Conservation (phyloP, 2,113 vertebrate genomes). For the Laticauda colubrina region DNA sequence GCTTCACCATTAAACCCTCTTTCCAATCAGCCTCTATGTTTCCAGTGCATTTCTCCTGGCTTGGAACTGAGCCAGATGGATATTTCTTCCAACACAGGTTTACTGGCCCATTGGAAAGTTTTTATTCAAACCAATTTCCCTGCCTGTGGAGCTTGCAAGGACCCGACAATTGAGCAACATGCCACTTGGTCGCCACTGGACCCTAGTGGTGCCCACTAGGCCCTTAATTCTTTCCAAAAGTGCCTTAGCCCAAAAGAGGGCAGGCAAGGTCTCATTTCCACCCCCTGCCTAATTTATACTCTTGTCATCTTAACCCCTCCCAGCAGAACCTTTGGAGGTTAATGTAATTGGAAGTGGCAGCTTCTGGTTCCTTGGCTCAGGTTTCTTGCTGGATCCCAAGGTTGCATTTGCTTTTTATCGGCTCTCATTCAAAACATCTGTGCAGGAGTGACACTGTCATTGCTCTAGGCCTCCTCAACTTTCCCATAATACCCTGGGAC, state of each 20-base stretch:
- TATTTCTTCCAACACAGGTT: too few species aligned
- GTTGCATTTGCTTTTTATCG: not conserved
- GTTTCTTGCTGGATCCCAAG: not conserved
- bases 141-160: conserved; percentile 73
- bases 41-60: too few species aligned
- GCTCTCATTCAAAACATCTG: not conserved
- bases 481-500: not conserved
- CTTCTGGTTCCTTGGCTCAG: not conserved
- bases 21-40: too few species aligned
- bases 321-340: conserved; percentile 44
- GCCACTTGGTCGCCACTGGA: conserved; percentile 67
- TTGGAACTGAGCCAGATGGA: too few species aligned
- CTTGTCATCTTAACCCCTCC: conserved; percentile 31
- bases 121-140: conserved; percentile 87
- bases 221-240: conserved; percentile 84
- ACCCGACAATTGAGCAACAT: conserved; percentile 83
- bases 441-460: not conserved
- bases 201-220: conserved; percentile 61
- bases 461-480: not conserved
- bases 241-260: conserved; percentile 41
- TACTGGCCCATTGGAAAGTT: conserved; percentile 82
- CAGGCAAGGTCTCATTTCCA: conserved; percentile 54
- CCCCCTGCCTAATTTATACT: conserved; percentile 44
- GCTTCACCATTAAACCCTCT: too few species aligned
- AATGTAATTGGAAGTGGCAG: conserved; percentile 38